phyloP scores from a whole-genome alignment of 2,113 vertebrate species.

The Mesoclemmys tuberculata region DNA sequence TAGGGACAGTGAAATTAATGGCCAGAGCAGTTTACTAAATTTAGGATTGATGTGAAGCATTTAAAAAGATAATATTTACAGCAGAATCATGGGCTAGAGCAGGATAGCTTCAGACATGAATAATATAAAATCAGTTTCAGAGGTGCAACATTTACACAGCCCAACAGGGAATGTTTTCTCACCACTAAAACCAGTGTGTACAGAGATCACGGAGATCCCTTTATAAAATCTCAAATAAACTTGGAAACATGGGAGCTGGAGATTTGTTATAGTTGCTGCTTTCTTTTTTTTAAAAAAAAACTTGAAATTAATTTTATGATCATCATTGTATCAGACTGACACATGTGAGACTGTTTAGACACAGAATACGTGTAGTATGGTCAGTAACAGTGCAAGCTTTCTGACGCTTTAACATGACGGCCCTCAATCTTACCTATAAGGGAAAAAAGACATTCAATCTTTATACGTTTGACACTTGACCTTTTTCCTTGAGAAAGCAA shows the following conservation, averaged over 20 bases:
- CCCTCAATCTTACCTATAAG: neutral
- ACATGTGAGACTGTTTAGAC: neutral
- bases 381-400: neutral
- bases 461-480: neutral
- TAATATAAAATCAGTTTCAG: neutral
- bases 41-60: neutral
- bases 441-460: neutral
- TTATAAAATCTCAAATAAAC: neutral
- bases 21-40: neutral
- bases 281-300: neutral
- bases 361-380: neutral
- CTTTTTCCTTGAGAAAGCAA: conserved; percentile 22
- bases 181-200: neutral
- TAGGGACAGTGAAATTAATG: neutral
- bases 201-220: neutral
- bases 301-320: neutral
- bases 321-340: neutral
- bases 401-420: neutral
- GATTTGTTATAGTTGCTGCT: neutral
- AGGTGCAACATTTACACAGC: neutral
- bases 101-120: neutral
- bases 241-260: neutral
- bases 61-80: neutral
- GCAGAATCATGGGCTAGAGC: neutral
- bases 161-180: neutral